These are phyloP conservation scores for Drosophila meridiana DNA, from an alignment of 2,888 invertebrate genomes.

Conservation along the genomic window DNA sequence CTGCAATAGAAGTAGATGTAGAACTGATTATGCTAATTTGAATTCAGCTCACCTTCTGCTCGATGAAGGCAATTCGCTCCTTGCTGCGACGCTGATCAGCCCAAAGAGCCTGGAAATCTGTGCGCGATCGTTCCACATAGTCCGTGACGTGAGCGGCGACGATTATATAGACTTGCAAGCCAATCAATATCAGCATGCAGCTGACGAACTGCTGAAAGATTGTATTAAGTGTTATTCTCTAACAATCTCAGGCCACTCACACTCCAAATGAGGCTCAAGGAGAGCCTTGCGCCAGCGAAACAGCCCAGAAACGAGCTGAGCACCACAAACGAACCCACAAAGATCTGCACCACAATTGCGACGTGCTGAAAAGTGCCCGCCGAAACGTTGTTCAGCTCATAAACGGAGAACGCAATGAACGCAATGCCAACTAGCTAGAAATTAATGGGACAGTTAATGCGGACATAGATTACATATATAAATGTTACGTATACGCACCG, in stretches of 20 bases:
- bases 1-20: slow-evolving; percentile 35
- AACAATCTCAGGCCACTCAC: slow-evolving; percentile 86
- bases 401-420: slow-evolving; percentile 79
- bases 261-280: slow-evolving; percentile 93
- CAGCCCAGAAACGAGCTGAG: slow-evolving; percentile 95
- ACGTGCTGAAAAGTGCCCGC: slow-evolving; percentile 82
- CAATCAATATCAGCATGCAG: slow-evolving; percentile 89
- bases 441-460: neutral
- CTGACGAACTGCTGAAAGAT: slow-evolving; percentile 88
- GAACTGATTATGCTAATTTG: neutral
- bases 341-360: slow-evolving; percentile 85
- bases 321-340: slow-evolving; percentile 90
- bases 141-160: slow-evolving; percentile 79
- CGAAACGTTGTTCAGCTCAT: slow-evolving; percentile 77
- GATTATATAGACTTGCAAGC: slow-evolving; percentile 87
- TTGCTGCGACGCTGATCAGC: slow-evolving; percentile 57
- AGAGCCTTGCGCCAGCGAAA: slow-evolving; percentile 94
- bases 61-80: slow-evolving; percentile 63
- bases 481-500: slow-evolving; percentile 79
- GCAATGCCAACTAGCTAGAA: slow-evolving; percentile 77
- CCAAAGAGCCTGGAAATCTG: slow-evolving; percentile 74
- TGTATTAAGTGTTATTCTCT: neutral
- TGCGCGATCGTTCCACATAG: slow-evolving; percentile 72
- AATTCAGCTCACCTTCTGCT: slow-evolving; percentile 64
- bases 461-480: neutral